Percentiles rank a stretch among this genome's conserved stretches.
Evolutionary conservation across 1,140 invertebrate species (phyloP).

Genomic region (Atta texana): DNA sequence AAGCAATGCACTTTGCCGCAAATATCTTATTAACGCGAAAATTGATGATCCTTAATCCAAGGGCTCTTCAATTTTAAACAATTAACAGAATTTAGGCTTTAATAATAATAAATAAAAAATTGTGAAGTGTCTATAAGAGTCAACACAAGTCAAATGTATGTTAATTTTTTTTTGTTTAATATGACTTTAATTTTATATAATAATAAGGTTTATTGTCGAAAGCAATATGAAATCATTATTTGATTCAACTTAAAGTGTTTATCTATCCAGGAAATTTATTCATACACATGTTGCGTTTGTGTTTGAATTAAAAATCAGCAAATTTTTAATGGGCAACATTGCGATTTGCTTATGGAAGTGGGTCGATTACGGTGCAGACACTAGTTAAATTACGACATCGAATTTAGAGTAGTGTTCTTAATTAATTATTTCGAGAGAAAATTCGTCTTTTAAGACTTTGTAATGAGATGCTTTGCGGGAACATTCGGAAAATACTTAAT

Average conservation of each 20-base stretch:
- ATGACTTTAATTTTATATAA: neutral
- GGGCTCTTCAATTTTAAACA: neutral
- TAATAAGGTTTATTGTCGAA: neutral
- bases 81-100: neutral
- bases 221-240: slow-evolving; percentile 28
- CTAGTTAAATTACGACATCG: slow-evolving; percentile 29
- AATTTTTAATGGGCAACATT: slow-evolving; percentile 31
- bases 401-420: slow-evolving; percentile 6
- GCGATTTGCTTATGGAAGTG: neutral
- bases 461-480: slow-evolving; percentile 39
- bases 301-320: slow-evolving; percentile 1
- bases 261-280: slow-evolving; percentile 28
- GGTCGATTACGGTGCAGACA: slow-evolving; percentile 28
- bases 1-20: neutral
- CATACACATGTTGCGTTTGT: slow-evolving; percentile 21
- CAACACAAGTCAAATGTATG: no score
- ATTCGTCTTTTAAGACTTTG: slow-evolving; percentile 42
- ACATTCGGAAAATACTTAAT: slow-evolving; percentile 45
- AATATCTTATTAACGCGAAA: slow-evolving; percentile 47
- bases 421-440: slow-evolving; percentile 57
- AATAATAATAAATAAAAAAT: no score
- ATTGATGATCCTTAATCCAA: slow-evolving; percentile 4
- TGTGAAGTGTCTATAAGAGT: no score
- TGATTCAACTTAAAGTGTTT: neutral
- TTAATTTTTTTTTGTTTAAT: neutral